Evolutionary conservation across 2,797 vertebrate genomes (phyloP), one percentile per base, ranked within the genome.

Genomic region (Lepus townsendii): DNA sequence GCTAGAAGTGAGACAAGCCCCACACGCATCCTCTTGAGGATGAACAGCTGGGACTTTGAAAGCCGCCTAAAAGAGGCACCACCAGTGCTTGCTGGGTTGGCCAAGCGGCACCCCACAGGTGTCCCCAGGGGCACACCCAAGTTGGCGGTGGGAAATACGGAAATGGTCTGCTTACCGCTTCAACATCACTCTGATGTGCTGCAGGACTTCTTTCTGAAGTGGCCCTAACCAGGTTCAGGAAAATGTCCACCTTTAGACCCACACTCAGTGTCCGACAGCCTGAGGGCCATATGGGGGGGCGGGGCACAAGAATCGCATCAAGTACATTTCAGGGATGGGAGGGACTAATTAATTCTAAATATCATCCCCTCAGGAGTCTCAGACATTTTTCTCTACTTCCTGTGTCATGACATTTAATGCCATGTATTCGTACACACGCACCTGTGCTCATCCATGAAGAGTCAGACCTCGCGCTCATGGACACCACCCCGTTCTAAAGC

Each of bases 1-100:
- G 96, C 97, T 98, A 95, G 96, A 98, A 97, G 95, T 97, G 97
- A 98, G 98, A 98, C 97, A 92, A 84, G 90, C 97, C 97, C 98
- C 96, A 97, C 92, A 94, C 95, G 54, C 93, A 90, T 88, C 97
- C 96, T 97, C 98, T 82, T 83, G 94, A 98, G 97, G 86, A 97
- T 93, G 94, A 95, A 98, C 98, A 98, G 98, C 95, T 38, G 66
- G 86, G 84, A 92, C 95, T 97, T 91, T 97, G 97, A 95, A 84
- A 3, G 78, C 88, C 96, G 97, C 77, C 65, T 57, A 65, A 86
- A 62, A 68, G 38, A 50, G 93, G 52, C 75, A 57, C 85, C 88
- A 3, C 7, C 38, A 94, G 62, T 4, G 35, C 42, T 42, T 14
- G 78, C 90, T 63, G 50, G 79, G 35, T 68, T 30, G 35, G 79